A percentile compares a stretch with the other conserved stretches of the same genome.
Conservation (phyloP, 2,888 invertebrate species). For the Lydus trimaculatus region DNA sequence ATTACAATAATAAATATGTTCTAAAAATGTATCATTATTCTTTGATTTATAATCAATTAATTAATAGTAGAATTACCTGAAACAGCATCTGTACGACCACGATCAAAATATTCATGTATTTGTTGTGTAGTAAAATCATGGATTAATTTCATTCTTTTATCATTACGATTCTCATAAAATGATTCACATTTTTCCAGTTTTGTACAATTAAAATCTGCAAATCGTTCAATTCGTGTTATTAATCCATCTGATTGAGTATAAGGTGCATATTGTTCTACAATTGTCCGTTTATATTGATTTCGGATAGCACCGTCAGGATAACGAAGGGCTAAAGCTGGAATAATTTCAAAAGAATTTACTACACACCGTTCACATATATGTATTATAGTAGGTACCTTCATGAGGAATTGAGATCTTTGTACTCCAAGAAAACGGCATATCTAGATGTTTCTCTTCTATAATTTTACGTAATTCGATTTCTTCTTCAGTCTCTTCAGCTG, state of each 20-base stretch:
- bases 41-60: not conserved
- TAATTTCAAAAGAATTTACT: no score
- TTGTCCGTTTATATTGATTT: conserved; percentile 74
- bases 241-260: conserved; percentile 79
- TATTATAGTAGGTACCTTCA: no score
- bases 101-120: conserved; percentile 68
- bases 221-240: conserved; percentile 68
- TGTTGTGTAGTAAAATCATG: conserved; percentile 64
- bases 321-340: conserved; percentile 57
- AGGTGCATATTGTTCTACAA: conserved; percentile 79
- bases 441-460: conserved; percentile 73
- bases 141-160: conserved; percentile 66
- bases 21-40: conserved; percentile 44
- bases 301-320: conserved; percentile 77
- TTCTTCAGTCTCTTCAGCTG: conserved; percentile 65
- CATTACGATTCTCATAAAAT: conserved; percentile 71
- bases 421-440: conserved; percentile 80
- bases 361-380: no score
- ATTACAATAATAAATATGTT: conserved; percentile 55
- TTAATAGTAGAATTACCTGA: conserved; percentile 62
- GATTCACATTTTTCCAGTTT: conserved; percentile 63
- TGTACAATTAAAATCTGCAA: conserved; percentile 67
- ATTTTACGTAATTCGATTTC: conserved; percentile 59
- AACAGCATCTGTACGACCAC: conserved; percentile 74
- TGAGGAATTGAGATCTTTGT: conserved; percentile 69